Evolutionary conservation across 2,113 vertebrate genomes (phyloP), one percentile per base, ranked within the genome.

Genomic region (Pitta sordida): DNA sequence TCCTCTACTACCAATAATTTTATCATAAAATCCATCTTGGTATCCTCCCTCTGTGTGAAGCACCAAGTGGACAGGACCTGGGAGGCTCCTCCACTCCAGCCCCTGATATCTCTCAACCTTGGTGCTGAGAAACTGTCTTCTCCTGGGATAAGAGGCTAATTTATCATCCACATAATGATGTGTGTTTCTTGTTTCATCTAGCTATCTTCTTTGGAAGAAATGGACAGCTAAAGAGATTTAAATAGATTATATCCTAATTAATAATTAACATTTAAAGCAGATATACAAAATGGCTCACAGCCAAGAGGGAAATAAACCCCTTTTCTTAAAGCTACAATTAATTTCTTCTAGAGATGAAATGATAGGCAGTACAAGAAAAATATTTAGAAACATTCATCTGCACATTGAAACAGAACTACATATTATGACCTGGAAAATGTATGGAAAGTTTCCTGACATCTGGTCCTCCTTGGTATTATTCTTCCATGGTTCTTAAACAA

Each of bases 191-290:
- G 41, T 90, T 85, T 84, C 73, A 94, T 59, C 83, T 67, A 93
- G 67, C 52, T 96, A 81, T 59, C 68, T 91, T 51, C 84, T 87
- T 90, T 36, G 44, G 79, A 67, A 94, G 55, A 73, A 93, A 83
- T 27, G n/a, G 77, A 88, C 69, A 85, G 73, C 43, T 88, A 89
- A 88, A 93, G 56, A 88, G 77, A 88, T 55, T 92, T 93, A 95
- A 91, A 91, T 63, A 89, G 91, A 84, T 88, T 65, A 78, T 88
- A 55, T 48, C 56, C 70, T 94, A 92, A 91, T 92, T 95, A 93
- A 94, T 91, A 95, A 94, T 94, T 95, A 93, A 92, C 78, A 87
- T 92, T 91, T 95, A 88, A 91, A 88, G 71, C 71, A 90, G 86
- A 82, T 91, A 94, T 63, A 76, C 78, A 76, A 84, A 95, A 73